Evolutionary conservation across 2,888 invertebrate species (phyloP), one percentile per base, ranked within the genome.

Genomic region (Ganaspis brasiliensis): DNA sequence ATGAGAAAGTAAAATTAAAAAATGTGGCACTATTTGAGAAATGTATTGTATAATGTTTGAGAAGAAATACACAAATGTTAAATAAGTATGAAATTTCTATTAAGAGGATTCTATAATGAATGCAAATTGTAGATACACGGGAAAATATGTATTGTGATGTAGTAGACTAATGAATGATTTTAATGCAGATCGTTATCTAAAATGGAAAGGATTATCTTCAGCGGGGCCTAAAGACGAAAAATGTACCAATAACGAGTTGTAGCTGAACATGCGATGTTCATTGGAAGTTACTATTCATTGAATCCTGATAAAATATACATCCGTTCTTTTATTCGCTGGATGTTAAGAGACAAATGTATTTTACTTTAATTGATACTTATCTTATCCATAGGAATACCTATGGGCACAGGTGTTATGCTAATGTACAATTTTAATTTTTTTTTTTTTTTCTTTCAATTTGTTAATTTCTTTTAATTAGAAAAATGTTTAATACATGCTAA

Each of bases 231-330:
- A 56, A 56, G 56, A 56, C 26, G 56, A 56, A 56, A 56, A 14
- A 26, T 56, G 26, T 56, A 26, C 56, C 56, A 56, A 21, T 21
- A 55, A 55, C 55, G 55, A 49, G 49, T 49, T 49, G 49, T 49
- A n/a, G 16, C 16, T 52, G 6, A 6, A 52, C 52, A 52, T 52
- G 52, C 52, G 19, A 52, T 49, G n/a, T 49, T 52, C 19, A 52
- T 52, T 52, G 52, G 52, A 52, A 16, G 19, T 52, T 52, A 52
- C 52, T 52, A 49, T 49, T 52, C 52, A 19, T 52, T 52, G 52
- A 9, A 52, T 52, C 9, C 52, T 1, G 52, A 52, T 52, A 52
- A 52, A 52, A 52, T 52, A 52, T 52, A 52, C 52, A 19, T 19
- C 19, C n/a, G 19, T 52, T 52, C 19, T 52, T 52, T 9, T 52